Conservation (phyloP, 2,113 vertebrate genomes). For the Trogon melanurus region DNA sequence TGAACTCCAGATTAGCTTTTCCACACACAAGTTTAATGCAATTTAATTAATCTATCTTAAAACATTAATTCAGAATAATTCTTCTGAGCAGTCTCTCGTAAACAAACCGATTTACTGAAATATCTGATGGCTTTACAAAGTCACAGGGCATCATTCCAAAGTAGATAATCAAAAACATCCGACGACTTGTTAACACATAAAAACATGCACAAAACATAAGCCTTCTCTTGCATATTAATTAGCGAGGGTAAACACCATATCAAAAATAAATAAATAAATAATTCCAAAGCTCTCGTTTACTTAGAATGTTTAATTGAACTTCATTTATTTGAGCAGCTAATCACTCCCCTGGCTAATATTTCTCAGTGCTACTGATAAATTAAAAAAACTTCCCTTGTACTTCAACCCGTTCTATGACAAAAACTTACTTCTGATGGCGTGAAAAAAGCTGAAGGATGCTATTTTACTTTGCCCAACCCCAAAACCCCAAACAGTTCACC, state of each 20-base stretch:
- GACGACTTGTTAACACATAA: neutral
- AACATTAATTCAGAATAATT: slow-evolving; percentile 16
- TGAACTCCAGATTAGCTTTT: slow-evolving; percentile 30
- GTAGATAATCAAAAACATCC: neutral
- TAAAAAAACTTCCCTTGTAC: neutral
- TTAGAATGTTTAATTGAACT: neutral
- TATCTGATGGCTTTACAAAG: slow-evolving; percentile 7
- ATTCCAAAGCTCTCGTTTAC: neutral
- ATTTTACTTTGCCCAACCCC: neutral
- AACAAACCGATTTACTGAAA: slow-evolving; percentile 4
- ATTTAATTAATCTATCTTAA: slow-evolving; percentile 47
- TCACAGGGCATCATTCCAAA: neutral
- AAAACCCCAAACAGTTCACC: neutral
- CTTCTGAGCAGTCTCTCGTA: neutral
- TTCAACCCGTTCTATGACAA: neutral
- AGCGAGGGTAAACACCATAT: neutral
- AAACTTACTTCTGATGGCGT: neutral
- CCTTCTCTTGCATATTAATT: neutral
- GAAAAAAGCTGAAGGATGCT: neutral
- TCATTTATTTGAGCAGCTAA: neutral
- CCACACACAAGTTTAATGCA: neutral
- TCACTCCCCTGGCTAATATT: neutral
- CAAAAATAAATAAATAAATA: neutral
- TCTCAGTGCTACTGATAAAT: neutral
- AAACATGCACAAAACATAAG: neutral